A percentile compares a stretch with the other conserved stretches of the same genome.
Conservation (phyloP, 2,113 vertebrate genomes). For the Gobiocypris rarus region DNA sequence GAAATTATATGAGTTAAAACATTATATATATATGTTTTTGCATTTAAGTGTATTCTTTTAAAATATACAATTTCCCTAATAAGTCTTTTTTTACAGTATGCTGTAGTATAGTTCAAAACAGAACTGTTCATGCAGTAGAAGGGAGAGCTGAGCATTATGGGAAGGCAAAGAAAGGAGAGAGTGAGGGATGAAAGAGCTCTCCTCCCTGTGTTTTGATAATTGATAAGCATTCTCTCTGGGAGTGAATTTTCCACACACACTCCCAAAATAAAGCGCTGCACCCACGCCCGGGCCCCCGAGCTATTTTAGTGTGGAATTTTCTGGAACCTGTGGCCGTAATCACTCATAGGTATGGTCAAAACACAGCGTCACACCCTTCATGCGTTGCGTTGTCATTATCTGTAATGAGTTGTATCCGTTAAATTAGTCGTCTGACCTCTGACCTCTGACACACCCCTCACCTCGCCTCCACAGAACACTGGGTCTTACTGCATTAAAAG, state of each 20-base stretch:
- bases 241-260: not conserved
- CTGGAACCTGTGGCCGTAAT: not conserved
- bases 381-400: not conserved
- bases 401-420: not conserved
- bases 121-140: too few relatives aligned
- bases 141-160: not conserved
- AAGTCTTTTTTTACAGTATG: not conserved
- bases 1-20: too few relatives aligned
- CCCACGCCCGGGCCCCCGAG: not conserved
- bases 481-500: not conserved
- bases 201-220: not conserved
- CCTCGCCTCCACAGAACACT: not conserved
- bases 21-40: too few relatives aligned
- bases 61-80: not conserved
- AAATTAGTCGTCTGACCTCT: not conserved
- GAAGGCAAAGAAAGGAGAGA: not conserved
- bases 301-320: not conserved
- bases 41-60: too few relatives aligned
- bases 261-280: not conserved
- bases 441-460: slow-evolving; percentile 20
- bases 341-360: not conserved
- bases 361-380: slow-evolving; percentile 3
- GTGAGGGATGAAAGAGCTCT: not conserved
- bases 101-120: too few relatives aligned
- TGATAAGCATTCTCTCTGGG: not conserved